phyloP scores from a whole-genome alignment of 1,140 invertebrate genomes.

The Pseudomyrmex pallidus region DNA sequence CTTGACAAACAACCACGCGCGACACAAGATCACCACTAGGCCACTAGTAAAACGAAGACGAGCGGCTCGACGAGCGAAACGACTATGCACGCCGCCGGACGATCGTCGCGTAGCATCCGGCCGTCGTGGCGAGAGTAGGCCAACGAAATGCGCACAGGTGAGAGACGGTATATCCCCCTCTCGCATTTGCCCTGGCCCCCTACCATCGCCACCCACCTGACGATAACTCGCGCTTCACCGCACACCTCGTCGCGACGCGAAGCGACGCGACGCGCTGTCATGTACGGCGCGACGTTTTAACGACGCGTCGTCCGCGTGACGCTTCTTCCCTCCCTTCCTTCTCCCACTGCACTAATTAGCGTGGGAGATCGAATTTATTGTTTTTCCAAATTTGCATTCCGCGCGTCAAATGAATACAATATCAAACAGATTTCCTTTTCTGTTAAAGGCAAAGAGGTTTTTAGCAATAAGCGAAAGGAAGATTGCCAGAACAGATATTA shows the following conservation, averaged over 20 bases:
- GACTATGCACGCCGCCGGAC: conserved; percentile 37
- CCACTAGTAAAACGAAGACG: conserved; percentile 12
- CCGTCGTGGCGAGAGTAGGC: conserved; percentile 75
- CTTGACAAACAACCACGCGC: conserved; percentile 4
- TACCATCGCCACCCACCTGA: conserved; percentile 16
- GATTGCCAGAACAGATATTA: not conserved
- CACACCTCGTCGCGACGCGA: conserved; percentile 5
- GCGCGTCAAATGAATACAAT: not conserved
- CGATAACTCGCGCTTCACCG: conserved; percentile 19
- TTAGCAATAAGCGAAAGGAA: not conserved
- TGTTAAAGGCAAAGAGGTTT: not conserved
- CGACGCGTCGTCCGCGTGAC: not conserved
- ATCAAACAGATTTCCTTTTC: not conserved
- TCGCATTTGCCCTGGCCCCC: conserved; percentile 21
- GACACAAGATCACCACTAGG: conserved; percentile 11
- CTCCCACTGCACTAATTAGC: not conserved
- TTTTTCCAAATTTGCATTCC: not conserved
- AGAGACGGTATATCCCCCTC: conserved; percentile 71
- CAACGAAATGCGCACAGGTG: conserved; percentile 79
- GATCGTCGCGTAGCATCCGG: conserved; percentile 68
- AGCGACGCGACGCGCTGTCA: not conserved
- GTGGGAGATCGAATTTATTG: too few species aligned
- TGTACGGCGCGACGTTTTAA: conserved; percentile 42
- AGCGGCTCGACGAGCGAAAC: conserved; percentile 37
- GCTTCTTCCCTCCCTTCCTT: not conserved